Evolutionary conservation across 2,888 invertebrate species (phyloP), one percentile per base, ranked within the genome.

Genomic region (Sylvicola cinctus): DNA sequence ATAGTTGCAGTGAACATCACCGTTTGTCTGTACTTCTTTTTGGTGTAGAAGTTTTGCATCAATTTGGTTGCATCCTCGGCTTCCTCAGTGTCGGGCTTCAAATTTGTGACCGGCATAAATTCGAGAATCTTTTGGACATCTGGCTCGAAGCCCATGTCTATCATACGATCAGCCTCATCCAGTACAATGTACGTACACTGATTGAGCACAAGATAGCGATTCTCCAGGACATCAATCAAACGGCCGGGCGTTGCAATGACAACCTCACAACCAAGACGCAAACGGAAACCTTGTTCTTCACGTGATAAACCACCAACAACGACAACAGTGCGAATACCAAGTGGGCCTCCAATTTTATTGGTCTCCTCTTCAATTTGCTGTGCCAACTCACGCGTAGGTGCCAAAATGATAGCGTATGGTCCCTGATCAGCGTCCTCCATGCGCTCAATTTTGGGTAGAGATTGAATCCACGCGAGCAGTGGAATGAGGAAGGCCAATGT

Each of bases 1-100:
- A 99, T 99, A 42, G 98, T 99, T 3, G 98, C 98, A 32, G 98
- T 98, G 60, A 99, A 99, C 98, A 99, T 99, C 54, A 99, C 98
- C 48, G 98, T 99, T 77, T 95, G 95, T 54, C 95, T 67, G 57
- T 83, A 98, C 56, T 98, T 98, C 55, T 95, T 84, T 57, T 91
- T 95, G 1, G 88, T 76, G 50, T 81, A 76, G 51, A 95, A 96
- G 58, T 98, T 96, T 23, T 80, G 83, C 58, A 95, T 67, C 36
- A 98, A 62, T 44, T 81, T 75, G 30, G 72, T 70, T 36, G 85
- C 85, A 57, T 96, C 91, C 61, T 99, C 98, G 1, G 96, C 96
- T 45, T 95, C 96, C 46, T 99, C 98, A 0, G 81, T 76, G 51
- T 99, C 98, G 0, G 98, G 98, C 55, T 99, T 99, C 38, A 90